Conservation (phyloP, 2,797 vertebrate genomes). For the Melanotaenia parkinsoni region DNA sequence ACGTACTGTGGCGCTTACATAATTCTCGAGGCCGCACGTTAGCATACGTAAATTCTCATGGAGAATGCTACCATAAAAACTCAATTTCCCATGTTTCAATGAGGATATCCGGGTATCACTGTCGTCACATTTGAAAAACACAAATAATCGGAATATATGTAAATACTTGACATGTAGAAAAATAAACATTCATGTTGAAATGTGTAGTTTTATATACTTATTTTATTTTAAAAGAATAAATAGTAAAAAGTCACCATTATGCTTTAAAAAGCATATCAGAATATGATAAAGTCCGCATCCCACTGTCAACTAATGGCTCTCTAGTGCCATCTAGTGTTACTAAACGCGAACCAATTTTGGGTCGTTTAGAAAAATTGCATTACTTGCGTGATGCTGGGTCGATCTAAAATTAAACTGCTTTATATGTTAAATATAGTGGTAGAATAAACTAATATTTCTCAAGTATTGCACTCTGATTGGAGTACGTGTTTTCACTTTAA, state of each 20-base stretch:
- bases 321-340: conserved; percentile 58
- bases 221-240: not conserved
- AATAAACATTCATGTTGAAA: not conserved
- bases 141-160: not conserved
- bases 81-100: conserved; percentile 69
- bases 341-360: not conserved
- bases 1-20: not conserved
- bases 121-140: conserved; percentile 26
- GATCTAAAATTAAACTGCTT: no score
- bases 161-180: not conserved
- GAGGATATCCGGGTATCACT: conserved; percentile 74
- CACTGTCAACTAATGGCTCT: conserved; percentile 5
- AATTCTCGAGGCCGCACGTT: not conserved
- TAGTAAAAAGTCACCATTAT: not conserved
- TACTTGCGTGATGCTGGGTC: not conserved
- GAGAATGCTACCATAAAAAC: conserved; percentile 67
- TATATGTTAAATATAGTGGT: not conserved
- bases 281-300: not conserved
- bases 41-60: conserved; percentile 48
- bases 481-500: not conserved
- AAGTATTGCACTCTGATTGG: not conserved
- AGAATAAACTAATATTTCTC: not conserved
- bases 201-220: accelerated
- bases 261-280: not conserved
- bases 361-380: not conserved